These are phyloP conservation scores for Helostoma temminkii DNA, from an alignment of 2,797 vertebrate species.

Conservation along the genomic window DNA sequence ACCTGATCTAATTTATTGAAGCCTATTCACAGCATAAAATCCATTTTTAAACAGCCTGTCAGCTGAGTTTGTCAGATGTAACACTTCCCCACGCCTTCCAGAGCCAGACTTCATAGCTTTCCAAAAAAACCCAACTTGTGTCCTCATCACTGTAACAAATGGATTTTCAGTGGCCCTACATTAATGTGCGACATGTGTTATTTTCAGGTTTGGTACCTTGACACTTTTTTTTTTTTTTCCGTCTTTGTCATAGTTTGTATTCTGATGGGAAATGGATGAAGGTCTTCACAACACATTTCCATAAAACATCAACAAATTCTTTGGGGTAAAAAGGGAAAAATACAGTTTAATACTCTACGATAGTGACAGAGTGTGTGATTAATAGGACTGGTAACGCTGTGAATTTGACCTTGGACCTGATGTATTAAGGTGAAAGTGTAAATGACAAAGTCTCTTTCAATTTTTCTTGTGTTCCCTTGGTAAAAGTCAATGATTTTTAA, in stretches of 20 bases:
- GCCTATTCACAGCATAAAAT: background rate
- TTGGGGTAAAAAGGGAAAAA: background rate
- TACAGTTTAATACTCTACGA: background rate
- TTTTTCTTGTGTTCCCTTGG: background rate
- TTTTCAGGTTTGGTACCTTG: no score
- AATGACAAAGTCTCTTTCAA: conserved; percentile 24
- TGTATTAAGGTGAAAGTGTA: conserved; percentile 10
- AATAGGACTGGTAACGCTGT: background rate
- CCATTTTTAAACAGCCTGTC: background rate
- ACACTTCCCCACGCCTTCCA: no score
- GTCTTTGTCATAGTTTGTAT: no score
- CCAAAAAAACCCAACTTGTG: no score
- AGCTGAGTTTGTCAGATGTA: background rate
- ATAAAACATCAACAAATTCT: no score
- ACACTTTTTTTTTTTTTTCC: no score
- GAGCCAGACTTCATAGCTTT: background rate
- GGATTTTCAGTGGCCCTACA: no score
- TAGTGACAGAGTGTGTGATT: background rate
- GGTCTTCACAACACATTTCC: no score
- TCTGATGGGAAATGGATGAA: no score
- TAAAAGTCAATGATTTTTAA: background rate
- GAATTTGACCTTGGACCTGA: background rate
- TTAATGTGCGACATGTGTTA: no score
- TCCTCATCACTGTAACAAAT: no score
- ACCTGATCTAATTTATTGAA: background rate